Conservation (phyloP, 2,797 vertebrate genomes). For the Erethizon dorsatum region DNA sequence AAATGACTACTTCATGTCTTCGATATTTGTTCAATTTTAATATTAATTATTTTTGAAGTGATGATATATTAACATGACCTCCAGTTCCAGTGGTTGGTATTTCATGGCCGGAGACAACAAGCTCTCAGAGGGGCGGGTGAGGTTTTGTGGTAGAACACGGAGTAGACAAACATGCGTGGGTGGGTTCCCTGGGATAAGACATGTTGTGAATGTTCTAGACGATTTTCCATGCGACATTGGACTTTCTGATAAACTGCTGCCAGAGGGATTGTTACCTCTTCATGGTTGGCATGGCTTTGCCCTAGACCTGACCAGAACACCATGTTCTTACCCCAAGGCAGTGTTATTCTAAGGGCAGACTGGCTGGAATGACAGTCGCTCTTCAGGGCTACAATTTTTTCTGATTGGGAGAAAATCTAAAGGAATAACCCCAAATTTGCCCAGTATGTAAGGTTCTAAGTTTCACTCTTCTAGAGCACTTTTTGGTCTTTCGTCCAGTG, state of each 20-base stretch:
- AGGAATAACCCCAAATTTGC: slow-evolving; percentile 1
- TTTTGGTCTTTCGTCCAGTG: not conserved
- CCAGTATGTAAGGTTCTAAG: not conserved
- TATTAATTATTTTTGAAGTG: slow-evolving; percentile 21
- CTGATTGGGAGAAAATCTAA: not conserved
- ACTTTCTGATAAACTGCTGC: slow-evolving; percentile 78
- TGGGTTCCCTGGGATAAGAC: slow-evolving; percentile 65
- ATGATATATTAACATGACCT: not conserved
- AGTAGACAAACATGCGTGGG: slow-evolving; percentile 76
- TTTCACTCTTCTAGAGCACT: not conserved
- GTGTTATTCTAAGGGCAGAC: not conserved
- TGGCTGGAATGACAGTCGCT: not conserved
- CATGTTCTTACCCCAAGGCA: slow-evolving; percentile 47
- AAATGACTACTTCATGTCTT: not conserved
- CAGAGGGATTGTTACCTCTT: slow-evolving; percentile 64
- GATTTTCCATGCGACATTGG: slow-evolving; percentile 72
- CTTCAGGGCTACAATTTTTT: slow-evolving; percentile 26
- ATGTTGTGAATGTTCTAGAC: slow-evolving; percentile 62
- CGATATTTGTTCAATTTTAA: not conserved
- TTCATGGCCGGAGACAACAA: slow-evolving; percentile 66
- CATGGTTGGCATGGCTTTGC: not conserved
- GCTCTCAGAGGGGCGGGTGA: not conserved
- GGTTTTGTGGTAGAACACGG: slow-evolving; percentile 35
- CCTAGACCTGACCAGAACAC: slow-evolving; percentile 60
- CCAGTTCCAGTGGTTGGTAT: not conserved